Evolutionary conservation across 2,888 invertebrate genomes (phyloP).

Genomic region (Xylophagus ater): DNA sequence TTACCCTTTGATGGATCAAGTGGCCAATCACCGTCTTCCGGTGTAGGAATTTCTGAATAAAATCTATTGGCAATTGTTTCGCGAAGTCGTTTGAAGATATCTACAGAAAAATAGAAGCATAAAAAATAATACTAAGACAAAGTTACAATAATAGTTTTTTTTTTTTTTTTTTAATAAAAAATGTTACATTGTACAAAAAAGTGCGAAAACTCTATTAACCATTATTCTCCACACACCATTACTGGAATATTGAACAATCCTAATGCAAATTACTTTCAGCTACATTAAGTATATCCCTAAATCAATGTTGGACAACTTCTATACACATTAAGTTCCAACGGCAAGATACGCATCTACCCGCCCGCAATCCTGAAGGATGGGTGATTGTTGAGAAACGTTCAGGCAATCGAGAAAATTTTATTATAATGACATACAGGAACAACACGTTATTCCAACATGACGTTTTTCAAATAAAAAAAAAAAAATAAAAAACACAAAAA

Average conservation of each 20-base stretch:
- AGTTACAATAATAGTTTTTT: not conserved
- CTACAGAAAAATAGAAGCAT: constrained; percentile 19
- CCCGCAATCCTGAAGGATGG: not conserved
- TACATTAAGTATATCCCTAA: constrained; percentile 6
- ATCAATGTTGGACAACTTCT: too few relatives aligned
- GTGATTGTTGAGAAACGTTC: not conserved
- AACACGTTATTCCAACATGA: not conserved
- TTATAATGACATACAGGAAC: not conserved
- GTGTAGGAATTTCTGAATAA: constrained; percentile 11
- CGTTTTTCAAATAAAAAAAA: not conserved
- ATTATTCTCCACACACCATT: not conserved
- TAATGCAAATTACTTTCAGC: constrained; percentile 11
- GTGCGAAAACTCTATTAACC: not conserved
- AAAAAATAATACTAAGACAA: not conserved
- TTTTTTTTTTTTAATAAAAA: constrained; percentile 10
- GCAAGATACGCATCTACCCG: not conserved
- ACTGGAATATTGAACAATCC: not conserved
- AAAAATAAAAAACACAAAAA: not conserved
- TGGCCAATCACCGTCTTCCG: constrained; percentile 16
- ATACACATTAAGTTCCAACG: constrained; percentile 3
- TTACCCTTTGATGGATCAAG: constrained; percentile 31
- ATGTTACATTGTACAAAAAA: constrained; percentile 11
- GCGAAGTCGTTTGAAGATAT: constrained; percentile 34
- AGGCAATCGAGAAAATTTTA: not conserved
- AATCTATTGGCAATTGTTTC: constrained; percentile 26